Conservation (phyloP, 2,888 invertebrate species). For the Spialia ferax region DNA sequence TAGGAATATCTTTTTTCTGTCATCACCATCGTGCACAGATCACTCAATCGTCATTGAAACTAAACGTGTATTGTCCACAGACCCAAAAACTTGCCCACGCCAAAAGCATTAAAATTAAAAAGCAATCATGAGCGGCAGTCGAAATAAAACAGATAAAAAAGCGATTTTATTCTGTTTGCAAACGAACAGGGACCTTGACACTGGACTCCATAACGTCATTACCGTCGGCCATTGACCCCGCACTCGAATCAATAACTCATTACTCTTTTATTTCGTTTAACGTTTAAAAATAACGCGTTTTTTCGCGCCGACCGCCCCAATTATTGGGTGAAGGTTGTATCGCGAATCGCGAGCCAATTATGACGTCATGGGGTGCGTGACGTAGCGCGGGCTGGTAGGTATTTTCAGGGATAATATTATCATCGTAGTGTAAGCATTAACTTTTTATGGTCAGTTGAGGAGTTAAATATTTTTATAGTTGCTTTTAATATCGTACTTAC, state of each 20-base stretch:
- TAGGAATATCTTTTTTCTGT: too few species aligned
- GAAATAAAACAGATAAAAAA: slow-evolving; percentile 37
- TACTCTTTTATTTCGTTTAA: slow-evolving; percentile 69
- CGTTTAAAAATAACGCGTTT: slow-evolving; percentile 66
- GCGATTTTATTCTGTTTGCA: slow-evolving; percentile 40
- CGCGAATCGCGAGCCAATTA: slow-evolving; percentile 54
- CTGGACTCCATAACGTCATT: slow-evolving; percentile 56
- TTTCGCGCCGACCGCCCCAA: slow-evolving; percentile 62
- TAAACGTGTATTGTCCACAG: not conserved
- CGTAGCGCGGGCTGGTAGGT: slow-evolving; percentile 38
- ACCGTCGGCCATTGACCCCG: slow-evolving; percentile 59
- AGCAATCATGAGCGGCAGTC: slow-evolving; percentile 30
- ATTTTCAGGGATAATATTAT: slow-evolving; percentile 14
- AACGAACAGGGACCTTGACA: slow-evolving; percentile 55
- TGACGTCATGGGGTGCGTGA: slow-evolving; percentile 54
- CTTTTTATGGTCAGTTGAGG: too few species aligned
- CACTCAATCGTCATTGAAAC: not conserved
- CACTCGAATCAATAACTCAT: slow-evolving; percentile 66
- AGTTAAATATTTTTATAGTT: too few species aligned
- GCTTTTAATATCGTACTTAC: too few species aligned
- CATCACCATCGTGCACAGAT: too few species aligned
- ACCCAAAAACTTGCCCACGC: not conserved
- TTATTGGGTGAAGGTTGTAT: slow-evolving; percentile 66
- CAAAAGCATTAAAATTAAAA: slow-evolving; percentile 29
- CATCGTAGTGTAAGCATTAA: slow-evolving; percentile 22